Conservation (phyloP, 2,113 vertebrate genomes). For the Ptyas mucosa region DNA sequence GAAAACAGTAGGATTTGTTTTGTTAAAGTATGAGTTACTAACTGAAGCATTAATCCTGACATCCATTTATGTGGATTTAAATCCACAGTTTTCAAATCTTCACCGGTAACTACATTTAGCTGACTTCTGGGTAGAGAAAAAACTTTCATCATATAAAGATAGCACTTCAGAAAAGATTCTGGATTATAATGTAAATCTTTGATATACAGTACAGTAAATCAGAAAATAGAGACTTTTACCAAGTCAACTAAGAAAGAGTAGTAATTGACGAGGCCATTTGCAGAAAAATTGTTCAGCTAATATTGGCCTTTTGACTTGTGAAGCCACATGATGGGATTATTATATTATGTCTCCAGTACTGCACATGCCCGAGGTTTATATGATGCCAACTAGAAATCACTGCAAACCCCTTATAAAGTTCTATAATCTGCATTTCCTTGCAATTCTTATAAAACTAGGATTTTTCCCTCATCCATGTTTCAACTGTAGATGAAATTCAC, state of each 20-base stretch:
- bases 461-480: background rate
- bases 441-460: background rate
- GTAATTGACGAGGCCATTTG: background rate
- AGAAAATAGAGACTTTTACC: background rate
- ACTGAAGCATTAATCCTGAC: background rate
- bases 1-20: background rate
- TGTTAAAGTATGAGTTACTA: background rate
- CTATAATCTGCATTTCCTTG: background rate
- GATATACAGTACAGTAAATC: background rate
- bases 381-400: background rate
- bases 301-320: background rate
- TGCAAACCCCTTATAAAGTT: background rate
- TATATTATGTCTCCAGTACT: background rate
- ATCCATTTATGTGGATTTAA: background rate
- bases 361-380: background rate
- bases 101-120: background rate
- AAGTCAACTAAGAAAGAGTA: background rate
- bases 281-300: background rate
- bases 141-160: background rate
- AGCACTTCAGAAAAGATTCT: background rate
- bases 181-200: background rate
- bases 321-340: background rate
- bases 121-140: background rate
- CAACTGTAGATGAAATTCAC: background rate
- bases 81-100: background rate